Evolutionary conservation across 2,797 vertebrate species (phyloP).

Genomic region (Apogon talboti): DNA sequence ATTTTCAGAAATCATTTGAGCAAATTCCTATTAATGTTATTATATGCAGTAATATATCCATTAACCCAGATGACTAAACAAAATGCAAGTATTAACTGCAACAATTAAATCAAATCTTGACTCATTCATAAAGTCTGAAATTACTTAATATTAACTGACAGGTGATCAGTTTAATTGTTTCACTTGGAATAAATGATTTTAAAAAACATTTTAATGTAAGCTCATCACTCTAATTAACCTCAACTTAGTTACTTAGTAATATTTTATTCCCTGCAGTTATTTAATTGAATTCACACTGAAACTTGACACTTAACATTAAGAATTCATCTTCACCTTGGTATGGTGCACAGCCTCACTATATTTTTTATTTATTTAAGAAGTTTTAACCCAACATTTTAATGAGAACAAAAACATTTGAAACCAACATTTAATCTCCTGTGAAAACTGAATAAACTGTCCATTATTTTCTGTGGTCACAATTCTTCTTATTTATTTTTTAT

Average conservation of each 20-base stretch:
- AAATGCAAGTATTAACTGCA: no score
- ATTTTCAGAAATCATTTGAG: no score
- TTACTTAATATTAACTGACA: no score
- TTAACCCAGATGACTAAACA: no score
- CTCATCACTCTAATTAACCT: not conserved
- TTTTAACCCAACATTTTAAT: not conserved
- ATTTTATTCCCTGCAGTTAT: not conserved
- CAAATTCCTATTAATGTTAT: no score
- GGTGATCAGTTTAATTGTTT: no score
- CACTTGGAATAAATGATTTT: not conserved
- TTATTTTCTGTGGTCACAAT: not conserved
- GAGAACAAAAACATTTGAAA: not conserved
- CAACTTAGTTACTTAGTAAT: conserved; percentile 1
- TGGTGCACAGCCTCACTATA: not conserved
- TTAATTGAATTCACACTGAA: conserved; percentile 3
- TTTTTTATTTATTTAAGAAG: not conserved
- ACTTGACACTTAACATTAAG: not conserved
- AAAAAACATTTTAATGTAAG: no score
- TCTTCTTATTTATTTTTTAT: not conserved
- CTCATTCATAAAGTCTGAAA: no score
- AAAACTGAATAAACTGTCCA: not conserved
- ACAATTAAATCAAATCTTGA: no score
- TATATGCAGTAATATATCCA: no score
- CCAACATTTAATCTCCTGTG: not conserved
- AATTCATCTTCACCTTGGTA: not conserved